Percentiles rank a stretch among this genome's conserved stretches.
Evolutionary conservation across 1,140 invertebrate genomes (phyloP).

Genomic region (Drosophila auraria): DNA sequence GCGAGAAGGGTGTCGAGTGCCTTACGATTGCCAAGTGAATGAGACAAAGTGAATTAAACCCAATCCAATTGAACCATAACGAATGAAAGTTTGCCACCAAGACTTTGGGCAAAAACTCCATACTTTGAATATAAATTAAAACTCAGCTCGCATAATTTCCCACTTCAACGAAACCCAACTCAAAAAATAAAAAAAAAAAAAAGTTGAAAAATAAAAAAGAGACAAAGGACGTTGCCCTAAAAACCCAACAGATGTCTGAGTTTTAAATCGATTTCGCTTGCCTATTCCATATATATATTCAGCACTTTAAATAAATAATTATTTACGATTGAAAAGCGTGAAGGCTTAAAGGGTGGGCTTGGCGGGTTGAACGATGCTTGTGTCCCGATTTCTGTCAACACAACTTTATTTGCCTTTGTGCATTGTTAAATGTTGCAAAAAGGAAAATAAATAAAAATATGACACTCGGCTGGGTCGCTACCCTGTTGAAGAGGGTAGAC

Average conservation of each 20-base stretch:
- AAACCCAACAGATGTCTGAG: conserved; percentile 17
- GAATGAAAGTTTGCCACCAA: conserved; percentile 6
- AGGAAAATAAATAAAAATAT: neutral
- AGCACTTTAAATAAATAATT: conserved; percentile 62
- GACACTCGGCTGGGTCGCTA: neutral
- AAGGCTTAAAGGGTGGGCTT: neutral
- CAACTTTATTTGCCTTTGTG: conserved; percentile 42
- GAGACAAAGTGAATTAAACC: conserved; percentile 44
- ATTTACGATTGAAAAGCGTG: conserved; percentile 33
- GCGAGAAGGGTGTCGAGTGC: neutral
- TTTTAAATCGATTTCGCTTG: conserved; percentile 34
- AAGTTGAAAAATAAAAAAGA: neutral
- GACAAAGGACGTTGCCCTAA: neutral
- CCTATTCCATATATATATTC: conserved; percentile 33
- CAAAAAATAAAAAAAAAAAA: neutral
- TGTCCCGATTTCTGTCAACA: conserved; percentile 31
- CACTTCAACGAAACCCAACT: neutral
- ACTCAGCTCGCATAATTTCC: neutral
- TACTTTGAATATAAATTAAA: conserved; percentile 34
- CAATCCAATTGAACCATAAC: conserved; percentile 39
- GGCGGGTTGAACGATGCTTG: neutral
- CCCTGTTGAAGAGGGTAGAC: conserved; percentile 8
- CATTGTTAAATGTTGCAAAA: conserved; percentile 11
- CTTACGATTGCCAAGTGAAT: conserved; percentile 29
- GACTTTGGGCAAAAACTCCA: neutral